A percentile compares a stretch with the other conserved stretches of the same genome.
Conservation (phyloP, 2,888 invertebrate species). For the Meandrusa payeni region DNA sequence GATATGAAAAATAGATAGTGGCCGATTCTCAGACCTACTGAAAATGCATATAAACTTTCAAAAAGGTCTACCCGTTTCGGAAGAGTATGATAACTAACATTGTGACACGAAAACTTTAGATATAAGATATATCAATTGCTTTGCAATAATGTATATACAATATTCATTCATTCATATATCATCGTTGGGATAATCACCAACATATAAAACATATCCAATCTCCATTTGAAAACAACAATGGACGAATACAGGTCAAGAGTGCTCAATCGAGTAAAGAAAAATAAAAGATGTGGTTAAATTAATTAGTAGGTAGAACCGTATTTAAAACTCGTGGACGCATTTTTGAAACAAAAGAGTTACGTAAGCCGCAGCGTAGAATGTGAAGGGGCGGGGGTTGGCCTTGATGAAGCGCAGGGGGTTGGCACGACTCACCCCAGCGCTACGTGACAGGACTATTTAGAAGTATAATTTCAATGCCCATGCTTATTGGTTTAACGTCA, state of each 20-base stretch:
- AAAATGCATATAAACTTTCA: no score
- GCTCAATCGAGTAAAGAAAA: slow-evolving; percentile 4
- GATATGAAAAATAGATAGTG: no score
- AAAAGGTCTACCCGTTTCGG: no score
- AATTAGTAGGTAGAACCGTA: slow-evolving; percentile 4
- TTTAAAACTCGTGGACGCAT: slow-evolving; percentile 13
- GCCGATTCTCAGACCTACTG: no score
- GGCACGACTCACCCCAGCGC: slow-evolving; percentile 5
- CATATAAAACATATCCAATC: no score
- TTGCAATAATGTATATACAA: no score
- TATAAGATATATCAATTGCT: no score
- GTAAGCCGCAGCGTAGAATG: slow-evolving; percentile 17
- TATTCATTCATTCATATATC: no score
- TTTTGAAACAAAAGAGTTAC: slow-evolving; percentile 20
- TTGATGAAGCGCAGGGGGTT: slow-evolving; percentile 16
- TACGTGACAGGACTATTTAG: slow-evolving; percentile 19
- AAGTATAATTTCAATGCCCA: slow-evolving; percentile 6
- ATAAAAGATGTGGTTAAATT: slow-evolving; percentile 12
- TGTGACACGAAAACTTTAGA: no score
- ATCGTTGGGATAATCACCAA: no score
- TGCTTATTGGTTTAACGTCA: slow-evolving; percentile 3
- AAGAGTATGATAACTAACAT: no score
- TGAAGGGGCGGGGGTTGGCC: slow-evolving; percentile 11
- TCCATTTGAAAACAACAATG: no score
- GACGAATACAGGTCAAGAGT: slow-evolving; percentile 11